Evolutionary conservation across 1,140 invertebrate genomes (phyloP), one percentile per base, ranked within the genome.

Genomic region (Hesperophylax magnus): DNA sequence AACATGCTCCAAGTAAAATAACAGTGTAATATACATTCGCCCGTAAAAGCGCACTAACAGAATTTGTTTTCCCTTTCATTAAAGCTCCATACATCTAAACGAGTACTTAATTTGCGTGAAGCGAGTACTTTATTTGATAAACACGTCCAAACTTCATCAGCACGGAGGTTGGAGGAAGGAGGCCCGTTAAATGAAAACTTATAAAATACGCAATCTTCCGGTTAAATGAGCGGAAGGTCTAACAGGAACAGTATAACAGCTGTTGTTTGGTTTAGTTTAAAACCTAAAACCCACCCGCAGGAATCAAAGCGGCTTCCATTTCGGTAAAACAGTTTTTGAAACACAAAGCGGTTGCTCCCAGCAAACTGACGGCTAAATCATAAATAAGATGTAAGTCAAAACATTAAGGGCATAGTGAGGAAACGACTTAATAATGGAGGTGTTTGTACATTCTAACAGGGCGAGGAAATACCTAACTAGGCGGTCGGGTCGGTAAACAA

Each of bases 341-440:
- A 27, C 61, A 65, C 61, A 65, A 65, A 65, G 61, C 7, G 61
- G 27, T 14, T 24, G 22, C 22, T 9, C 24, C 61, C 61, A 3
- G 20, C 20, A 1, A 27, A 4, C 22, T 65, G 61, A 24, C 22
- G 39, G 34, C 47, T 71, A 71, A 71, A 71, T 71, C 67, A 71
- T 71, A 71, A 71, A 71, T 71, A 47, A 71, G 31, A n/a, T 52
- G 67, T 71, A n/a, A 47, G 31, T 34, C 31, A 47, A 71, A 71
- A 71, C 67, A 71, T 39, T 71, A 52, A 71, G n/a, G n/a, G 34
- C 17, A n/a, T 39, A 31, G 67, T n/a, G 6, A 18, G n/a, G 67
- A 71, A 47, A 71, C 31, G 67, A 52, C 67, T 71, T 71, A 47
- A 71, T 52, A 71, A 47, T 71, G 67, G 22, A 47, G 67, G 67